phyloP scores from a whole-genome alignment of 2,113 vertebrate genomes.

The Halichoerus grypus region DNA sequence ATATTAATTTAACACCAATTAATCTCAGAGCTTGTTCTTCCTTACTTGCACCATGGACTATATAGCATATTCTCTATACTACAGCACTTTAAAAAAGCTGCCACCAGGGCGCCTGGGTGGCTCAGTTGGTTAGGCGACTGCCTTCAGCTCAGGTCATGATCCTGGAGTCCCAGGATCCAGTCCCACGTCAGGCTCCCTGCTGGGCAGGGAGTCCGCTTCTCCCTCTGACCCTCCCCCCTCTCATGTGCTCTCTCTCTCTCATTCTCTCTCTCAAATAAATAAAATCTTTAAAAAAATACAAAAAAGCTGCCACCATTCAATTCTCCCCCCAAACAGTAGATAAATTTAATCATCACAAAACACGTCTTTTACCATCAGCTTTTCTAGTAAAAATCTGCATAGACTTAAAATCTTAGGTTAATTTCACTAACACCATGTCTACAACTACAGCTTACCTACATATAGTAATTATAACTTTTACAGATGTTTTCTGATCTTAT shows the following conservation, averaged over 20 bases:
- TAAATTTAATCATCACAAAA: background rate
- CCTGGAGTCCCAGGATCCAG: no score
- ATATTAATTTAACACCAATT: background rate
- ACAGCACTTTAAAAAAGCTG: background rate
- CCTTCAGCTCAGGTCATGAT: no score
- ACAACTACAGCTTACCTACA: background rate
- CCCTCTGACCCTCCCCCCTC: no score
- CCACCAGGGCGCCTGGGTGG: background rate
- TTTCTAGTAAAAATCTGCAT: background rate
- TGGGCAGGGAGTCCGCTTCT: no score
- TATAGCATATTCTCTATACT: background rate
- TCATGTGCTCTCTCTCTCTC: no score
- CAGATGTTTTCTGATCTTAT: background rate
- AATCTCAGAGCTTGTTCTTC: background rate
- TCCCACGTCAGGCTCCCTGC: no score
- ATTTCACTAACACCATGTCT: background rate
- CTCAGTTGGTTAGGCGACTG: no score
- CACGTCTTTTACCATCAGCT: background rate
- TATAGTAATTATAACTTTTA: background rate
- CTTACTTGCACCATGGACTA: background rate
- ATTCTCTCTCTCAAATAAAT: no score
- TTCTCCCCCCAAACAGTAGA: background rate
- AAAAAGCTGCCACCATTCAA: background rate
- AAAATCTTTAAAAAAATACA: no score
- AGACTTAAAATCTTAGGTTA: conserved; percentile 6